Evolutionary conservation across 2,888 invertebrate genomes (phyloP), one percentile per base, ranked within the genome.

Genomic region (Eurois occulta): DNA sequence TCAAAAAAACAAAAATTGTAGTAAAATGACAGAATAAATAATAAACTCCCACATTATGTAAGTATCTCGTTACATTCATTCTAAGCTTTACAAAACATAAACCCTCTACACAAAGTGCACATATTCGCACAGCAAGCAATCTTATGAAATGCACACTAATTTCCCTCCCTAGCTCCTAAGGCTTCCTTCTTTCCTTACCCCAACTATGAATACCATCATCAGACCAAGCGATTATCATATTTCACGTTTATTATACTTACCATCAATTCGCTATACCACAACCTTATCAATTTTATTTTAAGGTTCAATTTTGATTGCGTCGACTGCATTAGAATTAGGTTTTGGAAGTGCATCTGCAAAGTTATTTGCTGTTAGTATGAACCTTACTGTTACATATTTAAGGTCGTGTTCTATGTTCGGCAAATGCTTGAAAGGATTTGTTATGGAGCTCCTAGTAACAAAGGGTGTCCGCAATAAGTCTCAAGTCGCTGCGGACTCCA

Each of bases 121-220:
- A 81, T 86, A 77, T 86, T 72, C 66, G 79, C 83, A 77, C 72
- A 85, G 78, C 75, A 87, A 86, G 80, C 82, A 85, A 88, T 89
- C 87, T 90, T 89, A 90, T 91, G 93, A 94, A 94, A 94, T 91
- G 91, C 91, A 92, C 92, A 94, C 93, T 93, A 93, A 92, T 91
- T 91, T 92, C 92, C 81, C 92, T 91, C 93, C 91, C 92, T 88
- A 89, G 86, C 89, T 92, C 87, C 87, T 92, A 94, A 92, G 96
- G 95, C 91, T 96, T 95, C 94, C 90, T 91, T 91, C 90, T 91
- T 92, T 89, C 76, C 72, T 83, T 90, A 93, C 91, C 91, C 80
- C 86, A 93, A 93, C 94, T 95, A 95, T 96, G 96, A 96, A 96
- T 96, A 94, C 94, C 95, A 93, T 95, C 95, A 95, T 95, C 95